Evolutionary conservation across 53 echinoderm and acorn worm genomes (phyloP).

Genomic region (Astropecten irregularis): DNA sequence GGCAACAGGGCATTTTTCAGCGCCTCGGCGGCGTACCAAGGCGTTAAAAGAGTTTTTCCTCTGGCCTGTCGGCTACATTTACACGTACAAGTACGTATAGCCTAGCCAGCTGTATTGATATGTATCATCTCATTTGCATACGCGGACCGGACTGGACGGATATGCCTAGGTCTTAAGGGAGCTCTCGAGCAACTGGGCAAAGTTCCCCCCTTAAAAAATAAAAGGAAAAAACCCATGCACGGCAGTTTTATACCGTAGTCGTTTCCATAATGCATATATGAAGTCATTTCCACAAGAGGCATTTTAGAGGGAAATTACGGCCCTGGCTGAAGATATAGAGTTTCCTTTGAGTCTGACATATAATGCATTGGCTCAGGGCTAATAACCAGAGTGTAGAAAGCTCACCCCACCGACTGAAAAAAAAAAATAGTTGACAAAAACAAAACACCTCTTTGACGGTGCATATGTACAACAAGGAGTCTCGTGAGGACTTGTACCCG

Average conservation of each 20-base stretch:
- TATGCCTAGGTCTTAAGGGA: neutral
- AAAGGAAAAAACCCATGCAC: neutral
- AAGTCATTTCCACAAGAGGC: constrained; percentile 48
- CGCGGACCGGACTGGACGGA: neutral
- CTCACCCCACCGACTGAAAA: neutral
- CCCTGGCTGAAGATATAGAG: constrained; percentile 15
- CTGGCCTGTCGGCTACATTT: no score
- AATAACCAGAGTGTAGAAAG: neutral
- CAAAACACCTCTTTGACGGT: neutral
- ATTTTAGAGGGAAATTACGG: constrained; percentile 51
- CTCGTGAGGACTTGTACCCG: neutral
- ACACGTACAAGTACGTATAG: no score
- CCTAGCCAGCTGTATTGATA: constrained; percentile 29
- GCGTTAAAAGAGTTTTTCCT: constrained; percentile 2
- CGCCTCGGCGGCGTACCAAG: neutral
- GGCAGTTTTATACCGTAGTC: constrained; percentile 11
- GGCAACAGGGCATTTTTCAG: constrained; percentile 46
- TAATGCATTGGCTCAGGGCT: constrained; percentile 46
- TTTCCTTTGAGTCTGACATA: constrained; percentile 51
- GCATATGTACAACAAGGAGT: neutral
- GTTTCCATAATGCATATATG: constrained; percentile 50
- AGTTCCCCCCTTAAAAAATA: neutral
- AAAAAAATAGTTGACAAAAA: neutral
- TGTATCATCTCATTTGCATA: constrained; percentile 44
- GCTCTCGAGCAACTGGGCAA: no score